These are phyloP conservation scores for Mobula hypostoma DNA, from an alignment of 2,113 vertebrate genomes.

Conservation along the genomic window DNA sequence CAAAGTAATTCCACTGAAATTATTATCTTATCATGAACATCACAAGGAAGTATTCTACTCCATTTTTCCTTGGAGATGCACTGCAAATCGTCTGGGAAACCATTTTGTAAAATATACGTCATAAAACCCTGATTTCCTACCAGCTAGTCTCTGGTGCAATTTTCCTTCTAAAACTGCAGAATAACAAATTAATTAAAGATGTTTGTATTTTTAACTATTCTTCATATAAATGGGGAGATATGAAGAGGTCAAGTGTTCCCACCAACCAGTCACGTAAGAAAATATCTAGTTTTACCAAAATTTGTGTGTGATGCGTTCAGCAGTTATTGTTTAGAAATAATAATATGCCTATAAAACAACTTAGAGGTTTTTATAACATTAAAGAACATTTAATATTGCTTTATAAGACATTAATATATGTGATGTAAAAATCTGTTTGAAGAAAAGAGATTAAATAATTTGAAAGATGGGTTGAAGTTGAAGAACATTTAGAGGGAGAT, in stretches of 20 bases:
- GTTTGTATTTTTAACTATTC: not conserved
- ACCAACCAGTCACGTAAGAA: not conserved
- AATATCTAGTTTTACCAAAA: not conserved
- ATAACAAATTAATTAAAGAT: too few species aligned
- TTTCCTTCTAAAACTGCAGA: too few species aligned
- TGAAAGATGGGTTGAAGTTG: too few species aligned
- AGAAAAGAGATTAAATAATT: not conserved
- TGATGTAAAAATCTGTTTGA: not conserved
- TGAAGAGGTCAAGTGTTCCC: not conserved
- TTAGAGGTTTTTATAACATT: not conserved
- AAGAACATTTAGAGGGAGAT: too few species aligned
- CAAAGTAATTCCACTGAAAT: conserved; percentile 29
- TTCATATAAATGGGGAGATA: not conserved
- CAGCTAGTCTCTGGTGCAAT: not conserved
- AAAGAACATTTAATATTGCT: not conserved
- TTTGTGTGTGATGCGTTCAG: not conserved
- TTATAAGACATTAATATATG: not conserved
- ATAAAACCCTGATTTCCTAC: not conserved
- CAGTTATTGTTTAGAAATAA: not conserved
- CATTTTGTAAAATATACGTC: not conserved
- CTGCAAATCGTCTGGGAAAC: not conserved
- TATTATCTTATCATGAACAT: not conserved
- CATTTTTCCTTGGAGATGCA: not conserved
- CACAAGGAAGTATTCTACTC: not conserved
- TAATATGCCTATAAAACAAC: too few species aligned